Percentiles rank a stretch among this genome's conserved stretches.
These are phyloP conservation scores for Characodon lateralis DNA, from an alignment of 2,797 vertebrate genomes.

Conservation along the genomic window DNA sequence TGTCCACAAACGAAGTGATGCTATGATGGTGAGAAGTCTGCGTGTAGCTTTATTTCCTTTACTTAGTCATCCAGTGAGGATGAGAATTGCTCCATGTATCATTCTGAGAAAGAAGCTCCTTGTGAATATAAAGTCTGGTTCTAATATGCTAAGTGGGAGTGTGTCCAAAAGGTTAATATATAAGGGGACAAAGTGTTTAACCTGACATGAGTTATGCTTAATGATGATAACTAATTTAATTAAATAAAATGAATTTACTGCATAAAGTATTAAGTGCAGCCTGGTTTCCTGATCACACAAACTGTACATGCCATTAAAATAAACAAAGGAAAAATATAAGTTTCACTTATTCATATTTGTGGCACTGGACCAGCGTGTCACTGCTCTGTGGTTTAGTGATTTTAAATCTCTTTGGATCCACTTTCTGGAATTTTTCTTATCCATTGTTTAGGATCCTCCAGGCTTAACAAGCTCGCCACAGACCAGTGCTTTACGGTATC, in stretches of 20 bases:
- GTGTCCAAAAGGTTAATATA: constrained; percentile 84
- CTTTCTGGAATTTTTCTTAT: constrained; percentile 65
- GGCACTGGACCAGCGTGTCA: constrained; percentile 32
- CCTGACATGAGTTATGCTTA: constrained; percentile 86
- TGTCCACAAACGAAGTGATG: constrained; percentile 72
- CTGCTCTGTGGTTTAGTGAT: constrained; percentile 42
- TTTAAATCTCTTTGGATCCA: constrained; percentile 63
- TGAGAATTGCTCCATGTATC: constrained; percentile 78
- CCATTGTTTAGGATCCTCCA: constrained; percentile 79
- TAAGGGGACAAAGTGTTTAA: constrained; percentile 79
- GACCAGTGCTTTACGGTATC: constrained; percentile 85
- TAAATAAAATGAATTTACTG: constrained; percentile 92
- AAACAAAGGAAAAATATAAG: constrained; percentile 24
- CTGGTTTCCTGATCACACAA: constrained; percentile 9
- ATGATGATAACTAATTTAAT: constrained; percentile 89
- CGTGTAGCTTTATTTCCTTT: constrained; percentile 71
- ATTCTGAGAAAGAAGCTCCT: constrained; percentile 73
- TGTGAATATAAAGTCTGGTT: constrained; percentile 71
- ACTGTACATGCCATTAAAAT: constrained; percentile 14
- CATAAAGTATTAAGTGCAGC: constrained; percentile 87
- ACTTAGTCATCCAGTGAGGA: constrained; percentile 72
- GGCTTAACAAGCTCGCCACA: constrained; percentile 73
- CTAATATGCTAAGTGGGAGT: constrained; percentile 82
- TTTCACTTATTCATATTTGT: constrained; percentile 51
- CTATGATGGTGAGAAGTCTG: constrained; percentile 70